phyloP scores from a whole-genome alignment of 2,797 vertebrate genomes.

The Otolemur crassicaudatus region DNA sequence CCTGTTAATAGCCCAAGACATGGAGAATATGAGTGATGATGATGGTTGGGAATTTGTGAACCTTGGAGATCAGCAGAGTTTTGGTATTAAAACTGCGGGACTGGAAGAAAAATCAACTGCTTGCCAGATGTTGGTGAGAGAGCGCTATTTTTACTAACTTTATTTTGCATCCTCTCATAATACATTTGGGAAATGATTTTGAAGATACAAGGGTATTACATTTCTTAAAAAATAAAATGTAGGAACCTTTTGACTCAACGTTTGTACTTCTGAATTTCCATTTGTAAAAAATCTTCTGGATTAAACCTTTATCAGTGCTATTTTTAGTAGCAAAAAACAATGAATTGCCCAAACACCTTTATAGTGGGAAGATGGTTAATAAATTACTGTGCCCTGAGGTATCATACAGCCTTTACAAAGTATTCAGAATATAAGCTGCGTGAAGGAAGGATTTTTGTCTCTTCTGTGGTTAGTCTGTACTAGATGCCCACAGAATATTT shows the following conservation, averaged over 20 bases:
- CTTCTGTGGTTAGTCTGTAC: neutral
- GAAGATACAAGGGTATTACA: neutral
- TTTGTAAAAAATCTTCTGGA: slow-evolving; percentile 4
- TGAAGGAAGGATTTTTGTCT: neutral
- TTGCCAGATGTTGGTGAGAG: slow-evolving; percentile 98
- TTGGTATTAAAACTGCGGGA: slow-evolving; percentile 99
- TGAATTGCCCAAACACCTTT: neutral
- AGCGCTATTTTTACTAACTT: neutral
- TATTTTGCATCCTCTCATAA: neutral
- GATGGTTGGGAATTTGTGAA: slow-evolving; percentile 99
- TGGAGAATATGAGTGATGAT: slow-evolving; percentile 99
- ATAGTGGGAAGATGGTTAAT: neutral
- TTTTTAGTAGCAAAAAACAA: neutral
- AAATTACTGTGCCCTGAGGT: neutral
- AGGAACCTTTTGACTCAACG: neutral
- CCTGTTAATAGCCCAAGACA: slow-evolving; percentile 94
- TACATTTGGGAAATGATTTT: neutral
- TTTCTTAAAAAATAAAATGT: slow-evolving; percentile 3
- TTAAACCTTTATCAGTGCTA: neutral
- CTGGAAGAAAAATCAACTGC: slow-evolving; percentile 99
- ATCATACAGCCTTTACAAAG: neutral
- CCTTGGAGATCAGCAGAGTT: slow-evolving; percentile 98
- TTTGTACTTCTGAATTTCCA: neutral
- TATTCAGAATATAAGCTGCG: neutral
- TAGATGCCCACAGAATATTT: neutral